Evolutionary conservation across 1,140 invertebrate species (phyloP), one percentile per base, ranked within the genome.

Genomic region (Centruroides vittatus): DNA sequence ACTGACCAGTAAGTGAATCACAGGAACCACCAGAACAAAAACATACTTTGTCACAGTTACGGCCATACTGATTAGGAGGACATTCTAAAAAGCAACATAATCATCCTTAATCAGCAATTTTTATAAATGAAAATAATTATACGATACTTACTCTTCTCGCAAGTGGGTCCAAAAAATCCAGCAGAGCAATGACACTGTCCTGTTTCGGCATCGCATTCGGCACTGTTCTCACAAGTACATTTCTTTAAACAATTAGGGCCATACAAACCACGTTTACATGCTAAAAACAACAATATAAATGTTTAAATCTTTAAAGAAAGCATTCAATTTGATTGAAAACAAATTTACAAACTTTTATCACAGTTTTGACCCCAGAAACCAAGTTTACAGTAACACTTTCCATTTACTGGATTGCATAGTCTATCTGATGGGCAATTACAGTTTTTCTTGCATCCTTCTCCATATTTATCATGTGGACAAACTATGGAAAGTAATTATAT

Each of bases 381-480:
- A 55, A 81, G 67, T 13, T 81, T 79, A 72, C 91, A 94, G 61
- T 79, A 79, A 71, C 90, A 93, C 63, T 80, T 75, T 3, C 91
- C 90, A 36, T 76, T 84, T 47, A 79, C 78, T 13, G 84, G 82
- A 73, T 88, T 83, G 73, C 94, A 63, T 35, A 13, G 8, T 34
- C 56, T 55, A 67, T 71, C 34, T 57, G 36, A 36, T 9, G 23
- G 36, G 47, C 67, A 68, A 11, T 47, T 54, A 47, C 67, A 68
- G n/a, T 49, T 50, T 47, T 63, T 58, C 51, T 51, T 57, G 52
- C 67, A 67, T 13, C 65, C 50, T 2, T 11, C 10, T 46, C 67
- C 67, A 62, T 65, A 65, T 50, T 62, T 60, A 10, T 63, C 65
- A 35, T 66, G 58, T 5, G 63, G 63, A 61, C 67, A 67, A 12